Evolutionary conservation across 2,797 vertebrate species (phyloP).

Genomic region (Onychomys arenicola): DNA sequence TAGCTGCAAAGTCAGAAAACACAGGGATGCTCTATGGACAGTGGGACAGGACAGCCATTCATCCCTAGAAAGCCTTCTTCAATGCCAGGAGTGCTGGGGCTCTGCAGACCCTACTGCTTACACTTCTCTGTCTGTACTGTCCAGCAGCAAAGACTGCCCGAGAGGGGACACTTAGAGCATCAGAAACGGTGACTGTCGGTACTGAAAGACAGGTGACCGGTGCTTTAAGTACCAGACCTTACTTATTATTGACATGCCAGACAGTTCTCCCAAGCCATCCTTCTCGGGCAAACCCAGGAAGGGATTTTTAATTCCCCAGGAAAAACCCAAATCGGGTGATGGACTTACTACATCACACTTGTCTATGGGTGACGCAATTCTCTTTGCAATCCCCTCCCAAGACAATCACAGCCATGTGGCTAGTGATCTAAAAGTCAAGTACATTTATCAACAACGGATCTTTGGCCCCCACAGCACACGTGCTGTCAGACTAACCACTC

Average conservation of each 20-base stretch:
- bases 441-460: slow-evolving; percentile 15
- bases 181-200: background rate
- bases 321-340: background rate
- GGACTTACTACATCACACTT: background rate
- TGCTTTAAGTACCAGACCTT: background rate
- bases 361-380: background rate
- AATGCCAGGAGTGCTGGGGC: background rate
- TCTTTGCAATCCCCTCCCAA: background rate
- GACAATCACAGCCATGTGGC: background rate
- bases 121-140: background rate
- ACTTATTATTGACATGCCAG: background rate
- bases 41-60: background rate
- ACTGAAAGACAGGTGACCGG: background rate
- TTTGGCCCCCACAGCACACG: background rate
- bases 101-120: background rate
- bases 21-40: background rate
- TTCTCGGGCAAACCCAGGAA: background rate
- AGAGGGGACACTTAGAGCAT: background rate
- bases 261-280: background rate
- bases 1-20: background rate
- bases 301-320: background rate
- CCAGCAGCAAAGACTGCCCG: background rate
- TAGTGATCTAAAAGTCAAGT: background rate
- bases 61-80: background rate
- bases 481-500: background rate